phyloP scores from a whole-genome alignment of 2,797 vertebrate species.

The Betta splendens region DNA sequence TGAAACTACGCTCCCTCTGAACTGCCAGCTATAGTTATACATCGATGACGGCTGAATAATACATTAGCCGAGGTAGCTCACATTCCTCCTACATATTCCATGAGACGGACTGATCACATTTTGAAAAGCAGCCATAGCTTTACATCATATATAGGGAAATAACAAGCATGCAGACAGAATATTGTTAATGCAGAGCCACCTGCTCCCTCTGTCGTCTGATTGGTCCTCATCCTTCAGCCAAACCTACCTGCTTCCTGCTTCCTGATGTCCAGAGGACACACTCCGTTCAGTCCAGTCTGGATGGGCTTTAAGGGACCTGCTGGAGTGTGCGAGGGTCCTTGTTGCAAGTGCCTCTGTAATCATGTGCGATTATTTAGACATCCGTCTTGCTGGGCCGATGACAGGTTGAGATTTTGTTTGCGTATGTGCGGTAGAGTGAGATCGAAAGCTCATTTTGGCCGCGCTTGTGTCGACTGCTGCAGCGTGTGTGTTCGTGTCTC shows the following conservation, averaged over 20 bases:
- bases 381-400: slow-evolving; percentile 29
- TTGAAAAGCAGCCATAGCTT: slow-evolving; percentile 23
- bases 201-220: slow-evolving; percentile 2
- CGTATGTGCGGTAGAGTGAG: slow-evolving; percentile 22
- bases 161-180: background rate
- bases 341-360: slow-evolving; percentile 51
- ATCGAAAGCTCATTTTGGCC: slow-evolving; percentile 10
- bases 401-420: slow-evolving; percentile 36
- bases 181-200: slow-evolving; percentile 12
- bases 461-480: background rate
- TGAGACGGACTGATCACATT: slow-evolving; percentile 32
- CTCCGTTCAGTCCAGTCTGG: slow-evolving; percentile 15
- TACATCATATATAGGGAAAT: slow-evolving; percentile 12
- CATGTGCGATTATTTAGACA: slow-evolving; percentile 50
- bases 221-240: slow-evolving; percentile 27
- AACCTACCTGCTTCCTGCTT: slow-evolving; percentile 38
- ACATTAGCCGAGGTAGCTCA: slow-evolving; percentile 71
- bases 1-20: slow-evolving; percentile 60
- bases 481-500: slow-evolving; percentile 8
- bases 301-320: slow-evolving; percentile 24
- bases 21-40: slow-evolving; percentile 81
- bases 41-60: slow-evolving; percentile 83
- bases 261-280: too few relatives aligned
- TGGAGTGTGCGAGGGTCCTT: slow-evolving; percentile 42
- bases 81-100: slow-evolving; percentile 51